These are phyloP conservation scores for Stenodema calcarata DNA, from an alignment of 2,888 invertebrate genomes.

Conservation along the genomic window DNA sequence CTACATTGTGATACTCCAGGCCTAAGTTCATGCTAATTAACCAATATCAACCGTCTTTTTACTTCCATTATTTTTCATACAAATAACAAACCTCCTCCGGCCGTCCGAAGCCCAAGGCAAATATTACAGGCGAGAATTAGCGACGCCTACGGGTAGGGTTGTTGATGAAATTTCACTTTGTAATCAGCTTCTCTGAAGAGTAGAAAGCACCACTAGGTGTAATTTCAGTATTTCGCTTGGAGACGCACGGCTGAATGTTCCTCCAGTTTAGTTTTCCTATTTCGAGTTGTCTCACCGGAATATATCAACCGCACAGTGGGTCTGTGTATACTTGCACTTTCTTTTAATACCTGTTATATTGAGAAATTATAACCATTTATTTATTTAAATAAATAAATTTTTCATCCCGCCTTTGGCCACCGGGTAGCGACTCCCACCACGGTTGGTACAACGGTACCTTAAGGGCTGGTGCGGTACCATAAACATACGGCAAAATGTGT, in stretches of 20 bases:
- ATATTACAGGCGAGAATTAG: neutral
- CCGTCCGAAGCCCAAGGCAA: neutral
- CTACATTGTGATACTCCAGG: neutral
- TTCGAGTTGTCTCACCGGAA: neutral
- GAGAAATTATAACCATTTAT: too few species aligned
- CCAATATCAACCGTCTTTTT: neutral
- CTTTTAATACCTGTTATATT: too few species aligned
- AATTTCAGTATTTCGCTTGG: neutral
- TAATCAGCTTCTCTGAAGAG: neutral
- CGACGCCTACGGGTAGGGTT: neutral
- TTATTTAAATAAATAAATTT: too few species aligned
- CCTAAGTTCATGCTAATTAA: slow-evolving; percentile 12
- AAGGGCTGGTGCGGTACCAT: too few species aligned
- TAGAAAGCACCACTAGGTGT: neutral
- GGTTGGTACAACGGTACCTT: too few species aligned
- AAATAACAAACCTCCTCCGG: neutral
- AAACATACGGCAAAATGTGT: too few species aligned
- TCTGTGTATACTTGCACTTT: too few species aligned
- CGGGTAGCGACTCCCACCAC: too few species aligned
- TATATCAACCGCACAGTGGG: too few species aligned
- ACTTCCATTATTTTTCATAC: slow-evolving; percentile 22
- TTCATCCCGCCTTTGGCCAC: too few species aligned
- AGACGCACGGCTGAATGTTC: neutral
- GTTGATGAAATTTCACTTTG: neutral
- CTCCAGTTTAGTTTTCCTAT: neutral